Evolutionary conservation across 2,113 vertebrate genomes (phyloP), one percentile per base, ranked within the genome.

Genomic region (Sander vitreus): DNA sequence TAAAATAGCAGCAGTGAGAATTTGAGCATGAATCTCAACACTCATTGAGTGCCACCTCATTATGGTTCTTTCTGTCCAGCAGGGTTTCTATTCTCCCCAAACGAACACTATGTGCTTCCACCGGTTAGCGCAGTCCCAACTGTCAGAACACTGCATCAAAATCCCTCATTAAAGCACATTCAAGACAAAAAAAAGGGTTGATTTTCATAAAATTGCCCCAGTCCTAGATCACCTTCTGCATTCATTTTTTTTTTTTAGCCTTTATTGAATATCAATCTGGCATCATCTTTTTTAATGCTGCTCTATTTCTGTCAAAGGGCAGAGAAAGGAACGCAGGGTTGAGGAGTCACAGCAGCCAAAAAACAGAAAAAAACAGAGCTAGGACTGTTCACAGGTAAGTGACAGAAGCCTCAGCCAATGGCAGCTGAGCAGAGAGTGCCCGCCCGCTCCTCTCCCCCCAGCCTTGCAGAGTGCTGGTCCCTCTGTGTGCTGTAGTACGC

Each of bases 401-500:
- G 90, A 79, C 78, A 78, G 57, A 33, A 30, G 27, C 67, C 55
- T 69, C 64, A 74, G 81, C 95, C 94, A 95, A 95, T 95, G 54
- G 25, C 39, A 59, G 76, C 21, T 1, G 39, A 81, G 76, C 45
- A 43, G 77, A 85, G 90, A 75, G 76, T 63, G 79, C 73, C 68
- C 87, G 67, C 80, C 81, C 55, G 72, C 78, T n/a, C 43, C 65
- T 48, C 73, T 62, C 66, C 50, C 53, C 77, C 64, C 69, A 71
- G 71, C 69, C 87, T 90, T 84, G 92, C 91, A 84, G 90, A 92
- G 88, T 75, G 69, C 76, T 91, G 88, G 78, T 85, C 88, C 74
- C 91, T 88, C 84, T 91, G 82, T 91, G 88, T 63, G 84, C 73
- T 89, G 78, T 90, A 91, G 86, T 88, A 86, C 50, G 89, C 63